Evolutionary conservation across 2,797 vertebrate genomes (phyloP).

Genomic region (Sciurus carolinensis): DNA sequence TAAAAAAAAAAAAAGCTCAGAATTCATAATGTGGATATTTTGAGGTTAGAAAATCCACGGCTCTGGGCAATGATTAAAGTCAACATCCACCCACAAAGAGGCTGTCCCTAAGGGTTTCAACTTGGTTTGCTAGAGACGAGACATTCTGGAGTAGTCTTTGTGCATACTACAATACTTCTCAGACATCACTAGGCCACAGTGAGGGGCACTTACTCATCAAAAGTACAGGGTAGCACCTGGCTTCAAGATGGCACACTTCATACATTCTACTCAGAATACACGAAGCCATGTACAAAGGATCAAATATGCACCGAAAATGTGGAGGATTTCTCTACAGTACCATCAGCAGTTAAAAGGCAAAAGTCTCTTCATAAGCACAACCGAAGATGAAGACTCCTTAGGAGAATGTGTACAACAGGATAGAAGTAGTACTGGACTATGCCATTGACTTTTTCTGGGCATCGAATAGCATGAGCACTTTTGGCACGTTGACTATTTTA

Average conservation of each 20-base stretch:
- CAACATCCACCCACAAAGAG: not conserved
- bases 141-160: not conserved
- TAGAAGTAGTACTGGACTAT: not conserved
- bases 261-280: conserved; percentile 72
- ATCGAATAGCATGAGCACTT: conserved; percentile 57
- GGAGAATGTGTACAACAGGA: not conserved
- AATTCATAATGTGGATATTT: conserved; percentile 47
- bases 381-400: conserved; percentile 12
- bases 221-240: conserved; percentile 75
- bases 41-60: conserved; percentile 77
- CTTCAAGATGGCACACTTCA: conserved; percentile 66
- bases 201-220: conserved; percentile 27
- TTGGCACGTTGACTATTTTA: conserved; percentile 23
- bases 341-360: conserved; percentile 75
- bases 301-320: conserved; percentile 78
- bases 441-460: not conserved
- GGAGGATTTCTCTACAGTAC: conserved; percentile 63
- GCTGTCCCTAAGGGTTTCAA: conserved; percentile 25
- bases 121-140: not conserved
- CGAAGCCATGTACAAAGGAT: conserved; percentile 76
- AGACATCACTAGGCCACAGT: conserved; percentile 49
- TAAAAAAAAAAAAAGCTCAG: too few relatives aligned
- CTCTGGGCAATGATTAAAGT: conserved; percentile 49
- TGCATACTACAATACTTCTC: conserved; percentile 37
- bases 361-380: conserved; percentile 76